A percentile compares a stretch with the other conserved stretches of the same genome.
Conservation (phyloP, 2,888 invertebrate genomes). For the Heliconius cydno region DNA sequence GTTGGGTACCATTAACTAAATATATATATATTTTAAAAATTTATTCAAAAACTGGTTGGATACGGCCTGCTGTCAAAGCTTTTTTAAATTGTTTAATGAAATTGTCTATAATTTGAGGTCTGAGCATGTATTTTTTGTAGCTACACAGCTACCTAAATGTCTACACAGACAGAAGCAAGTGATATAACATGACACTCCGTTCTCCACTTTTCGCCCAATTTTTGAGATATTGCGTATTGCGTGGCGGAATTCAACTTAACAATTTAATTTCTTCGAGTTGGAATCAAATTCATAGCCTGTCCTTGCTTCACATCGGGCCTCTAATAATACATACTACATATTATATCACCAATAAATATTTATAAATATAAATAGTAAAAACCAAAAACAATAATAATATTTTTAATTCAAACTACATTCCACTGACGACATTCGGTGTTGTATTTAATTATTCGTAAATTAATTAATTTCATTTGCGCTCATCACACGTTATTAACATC, state of each 20-base stretch:
- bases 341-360: background rate
- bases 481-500: conserved; percentile 31
- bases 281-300: no score
- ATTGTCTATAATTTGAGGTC: no score
- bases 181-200: no score
- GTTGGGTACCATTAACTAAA: background rate
- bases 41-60: no score
- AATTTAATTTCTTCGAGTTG: no score
- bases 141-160: no score
- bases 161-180: no score
- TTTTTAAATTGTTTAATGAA: no score
- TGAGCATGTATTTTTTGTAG: no score
- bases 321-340: no score
- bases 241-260: background rate
- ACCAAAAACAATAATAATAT: background rate
- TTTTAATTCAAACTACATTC: conserved; percentile 27
- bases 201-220: background rate
- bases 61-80: no score
- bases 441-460: conserved; percentile 40
- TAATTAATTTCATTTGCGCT: conserved; percentile 41
- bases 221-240: background rate
- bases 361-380: background rate
- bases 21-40: background rate
- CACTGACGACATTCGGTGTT: conserved; percentile 11
- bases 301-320: no score